Conservation (phyloP, 1,140 invertebrate genomes). For the Catajapyx aquilonaris region DNA sequence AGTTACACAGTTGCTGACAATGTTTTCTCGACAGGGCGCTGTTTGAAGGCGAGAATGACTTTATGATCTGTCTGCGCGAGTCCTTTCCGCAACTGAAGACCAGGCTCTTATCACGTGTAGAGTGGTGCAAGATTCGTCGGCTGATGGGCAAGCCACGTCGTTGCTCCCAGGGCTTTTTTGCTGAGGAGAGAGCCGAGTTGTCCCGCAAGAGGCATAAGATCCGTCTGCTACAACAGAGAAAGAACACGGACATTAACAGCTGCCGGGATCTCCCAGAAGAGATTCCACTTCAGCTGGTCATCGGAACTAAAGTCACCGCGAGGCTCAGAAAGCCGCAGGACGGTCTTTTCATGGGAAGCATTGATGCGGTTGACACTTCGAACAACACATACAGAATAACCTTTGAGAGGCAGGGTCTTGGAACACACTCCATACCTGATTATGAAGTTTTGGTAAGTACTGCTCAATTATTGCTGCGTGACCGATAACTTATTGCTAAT, state of each 20-base stretch:
- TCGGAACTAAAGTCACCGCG: slow-evolving; percentile 90
- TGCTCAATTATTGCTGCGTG: background rate
- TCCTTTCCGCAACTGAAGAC: slow-evolving; percentile 83
- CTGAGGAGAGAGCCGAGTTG: slow-evolving; percentile 76
- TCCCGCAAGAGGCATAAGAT: slow-evolving; percentile 82
- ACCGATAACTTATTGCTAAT: slow-evolving; percentile 6
- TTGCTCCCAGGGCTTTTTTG: slow-evolving; percentile 86
- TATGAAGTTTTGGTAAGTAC: slow-evolving; percentile 65
- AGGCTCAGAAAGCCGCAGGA: slow-evolving; percentile 80
- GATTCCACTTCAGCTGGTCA: slow-evolving; percentile 85
- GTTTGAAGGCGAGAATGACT: slow-evolving; percentile 93
- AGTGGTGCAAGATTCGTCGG: slow-evolving; percentile 87
- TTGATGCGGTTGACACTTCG: slow-evolving; percentile 92
- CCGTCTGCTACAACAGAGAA: slow-evolving; percentile 79
- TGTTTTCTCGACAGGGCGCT: slow-evolving; percentile 47
- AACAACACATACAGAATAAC: slow-evolving; percentile 95
- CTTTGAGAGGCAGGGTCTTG: slow-evolving; percentile 80
- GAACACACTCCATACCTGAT: slow-evolving; percentile 90
- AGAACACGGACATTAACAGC: slow-evolving; percentile 51
- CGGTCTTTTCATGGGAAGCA: slow-evolving; percentile 85
- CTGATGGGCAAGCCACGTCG: slow-evolving; percentile 94
- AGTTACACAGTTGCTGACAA: slow-evolving; percentile 2
- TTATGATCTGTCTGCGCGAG: slow-evolving; percentile 81
- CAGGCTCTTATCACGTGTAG: slow-evolving; percentile 59
- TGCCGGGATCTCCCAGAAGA: slow-evolving; percentile 84